A percentile compares a stretch with the other conserved stretches of the same genome.
phyloP scores from a whole-genome alignment of 2,888 invertebrate species.

The Pseudeuparius sepicola region DNA sequence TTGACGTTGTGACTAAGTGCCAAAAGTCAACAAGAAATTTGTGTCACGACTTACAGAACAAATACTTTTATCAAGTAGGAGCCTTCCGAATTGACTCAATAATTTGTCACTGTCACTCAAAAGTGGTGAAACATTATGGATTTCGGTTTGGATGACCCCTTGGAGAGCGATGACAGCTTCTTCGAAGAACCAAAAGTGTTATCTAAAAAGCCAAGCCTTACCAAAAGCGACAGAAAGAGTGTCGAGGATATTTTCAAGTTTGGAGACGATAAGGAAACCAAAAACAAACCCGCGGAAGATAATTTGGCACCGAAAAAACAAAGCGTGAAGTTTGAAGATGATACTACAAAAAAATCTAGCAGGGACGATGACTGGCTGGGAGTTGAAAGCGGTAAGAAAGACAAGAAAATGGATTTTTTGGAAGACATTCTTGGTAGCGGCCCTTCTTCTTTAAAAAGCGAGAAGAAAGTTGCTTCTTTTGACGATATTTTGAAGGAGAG shows the following conservation, averaged over 20 bases:
- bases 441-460: slow-evolving; percentile 19
- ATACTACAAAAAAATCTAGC: slow-evolving; percentile 26
- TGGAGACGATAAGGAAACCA: slow-evolving; percentile 13
- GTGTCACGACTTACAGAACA: too few species aligned
- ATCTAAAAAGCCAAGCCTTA: slow-evolving; percentile 27
- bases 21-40: too few species aligned
- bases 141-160: slow-evolving; percentile 45
- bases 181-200: slow-evolving; percentile 49
- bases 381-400: slow-evolving; percentile 19
- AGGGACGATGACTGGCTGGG: slow-evolving; percentile 33
- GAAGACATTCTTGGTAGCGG: slow-evolving; percentile 11
- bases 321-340: slow-evolving; percentile 3
- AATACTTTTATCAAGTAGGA: too few species aligned
- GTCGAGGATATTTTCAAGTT: slow-evolving; percentile 28
- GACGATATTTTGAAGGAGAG: slow-evolving; percentile 33
- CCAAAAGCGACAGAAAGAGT: slow-evolving; percentile 32
- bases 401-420: slow-evolving; percentile 12
- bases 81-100: too few species aligned
- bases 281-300: slow-evolving; percentile 16
- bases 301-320: not conserved
- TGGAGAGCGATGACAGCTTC: slow-evolving; percentile 62
- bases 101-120: too few species aligned
- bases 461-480: slow-evolving; percentile 28
- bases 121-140: too few species aligned
- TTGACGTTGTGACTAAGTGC: too few species aligned